phyloP scores from a whole-genome alignment of 2,888 invertebrate species.

The Orchesellides sinensis region DNA sequence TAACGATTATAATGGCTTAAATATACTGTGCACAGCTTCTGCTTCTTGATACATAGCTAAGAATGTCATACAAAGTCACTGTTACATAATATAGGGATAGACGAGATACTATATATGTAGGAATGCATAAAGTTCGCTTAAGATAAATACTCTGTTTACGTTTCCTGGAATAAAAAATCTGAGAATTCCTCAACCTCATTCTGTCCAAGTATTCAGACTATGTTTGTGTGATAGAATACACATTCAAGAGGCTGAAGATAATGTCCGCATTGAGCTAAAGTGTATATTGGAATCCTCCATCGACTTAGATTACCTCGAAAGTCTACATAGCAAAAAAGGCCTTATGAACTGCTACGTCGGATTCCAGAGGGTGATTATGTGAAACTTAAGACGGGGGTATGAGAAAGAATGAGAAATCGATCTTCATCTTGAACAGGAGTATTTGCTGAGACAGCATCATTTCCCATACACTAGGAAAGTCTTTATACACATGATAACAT shows the following conservation, averaged over 20 bases:
- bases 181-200: constrained; percentile 31
- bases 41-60: too few relatives aligned
- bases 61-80: too few relatives aligned
- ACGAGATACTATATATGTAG: too few relatives aligned
- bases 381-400: constrained; percentile 43
- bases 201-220: neutral
- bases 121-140: too few relatives aligned
- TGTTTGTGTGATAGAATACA: neutral
- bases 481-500: neutral
- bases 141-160: neutral
- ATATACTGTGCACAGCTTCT: too few relatives aligned
- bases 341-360: constrained; percentile 7
- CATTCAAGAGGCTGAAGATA: too few relatives aligned
- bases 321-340: neutral
- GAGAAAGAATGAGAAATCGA: constrained; percentile 44
- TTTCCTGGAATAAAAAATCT: constrained; percentile 9
- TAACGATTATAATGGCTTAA: too few relatives aligned
- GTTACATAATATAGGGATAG: too few relatives aligned
- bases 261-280: neutral
- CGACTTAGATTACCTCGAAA: neutral
- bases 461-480: neutral
- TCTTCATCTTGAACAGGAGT: constrained; percentile 29
- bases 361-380: constrained; percentile 42
- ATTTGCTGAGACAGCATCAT: constrained; percentile 44
- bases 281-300: constrained; percentile 1